Conservation (phyloP, 2,888 invertebrate species). For the Sphaerophoria rueppellii region DNA sequence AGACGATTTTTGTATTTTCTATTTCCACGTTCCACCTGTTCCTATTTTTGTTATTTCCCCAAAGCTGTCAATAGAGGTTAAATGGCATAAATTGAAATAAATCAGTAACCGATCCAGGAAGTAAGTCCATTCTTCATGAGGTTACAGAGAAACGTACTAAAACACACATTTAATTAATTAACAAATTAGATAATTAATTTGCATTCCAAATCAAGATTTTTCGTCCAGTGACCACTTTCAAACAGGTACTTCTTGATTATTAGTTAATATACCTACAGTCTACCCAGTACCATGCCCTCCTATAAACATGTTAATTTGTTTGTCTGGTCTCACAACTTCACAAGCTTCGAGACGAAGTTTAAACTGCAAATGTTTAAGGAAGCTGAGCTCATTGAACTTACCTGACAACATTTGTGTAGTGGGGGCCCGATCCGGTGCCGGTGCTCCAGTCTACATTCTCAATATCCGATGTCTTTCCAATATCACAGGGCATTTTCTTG, state of each 20-base stretch:
- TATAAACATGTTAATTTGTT: background rate
- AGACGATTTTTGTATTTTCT: no score
- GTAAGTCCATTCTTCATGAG: background rate
- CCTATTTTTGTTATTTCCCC: no score
- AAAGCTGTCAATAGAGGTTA: no score
- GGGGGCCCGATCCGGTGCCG: conserved; percentile 80
- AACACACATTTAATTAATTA: background rate
- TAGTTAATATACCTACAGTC: no score
- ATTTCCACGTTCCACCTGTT: no score
- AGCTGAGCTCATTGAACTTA: conserved; percentile 75
- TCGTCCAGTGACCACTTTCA: background rate
- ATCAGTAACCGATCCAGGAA: conserved; percentile 1
- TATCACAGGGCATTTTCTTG: conserved; percentile 85
- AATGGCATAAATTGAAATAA: background rate
- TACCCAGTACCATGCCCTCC: background rate
- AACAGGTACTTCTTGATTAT: background rate
- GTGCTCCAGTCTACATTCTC: conserved; percentile 86
- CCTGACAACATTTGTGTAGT: conserved; percentile 81
- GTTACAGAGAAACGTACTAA: background rate
- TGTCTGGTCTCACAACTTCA: background rate
- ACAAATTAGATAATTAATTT: background rate
- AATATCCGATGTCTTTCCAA: conserved; percentile 87
- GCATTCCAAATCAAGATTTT: background rate
- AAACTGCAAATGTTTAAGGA: conserved; percentile 12
- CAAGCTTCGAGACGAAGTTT: background rate